Percentiles rank a stretch among this genome's conserved stretches.
Conservation (phyloP, 2,113 vertebrate genomes). For the Rhizomys pruinosus region DNA sequence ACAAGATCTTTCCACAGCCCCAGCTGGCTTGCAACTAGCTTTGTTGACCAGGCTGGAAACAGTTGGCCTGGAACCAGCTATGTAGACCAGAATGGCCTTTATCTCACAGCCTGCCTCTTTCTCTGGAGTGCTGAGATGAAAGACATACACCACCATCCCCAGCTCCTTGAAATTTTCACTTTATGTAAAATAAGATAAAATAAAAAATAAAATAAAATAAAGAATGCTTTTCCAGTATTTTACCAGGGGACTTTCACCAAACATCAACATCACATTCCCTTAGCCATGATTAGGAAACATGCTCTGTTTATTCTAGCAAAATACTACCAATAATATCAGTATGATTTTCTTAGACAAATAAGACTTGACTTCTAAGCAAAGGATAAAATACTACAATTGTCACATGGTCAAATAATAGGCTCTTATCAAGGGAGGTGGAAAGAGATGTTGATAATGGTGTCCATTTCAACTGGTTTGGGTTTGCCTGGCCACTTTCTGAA, state of each 20-base stretch:
- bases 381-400: background rate
- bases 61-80: no score
- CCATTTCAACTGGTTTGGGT: background rate
- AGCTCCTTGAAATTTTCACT: no score
- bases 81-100: no score
- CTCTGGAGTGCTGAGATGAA: no score
- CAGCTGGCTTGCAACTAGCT: no score
- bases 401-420: background rate
- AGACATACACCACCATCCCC: no score
- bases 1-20: no score
- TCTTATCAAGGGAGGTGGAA: background rate
- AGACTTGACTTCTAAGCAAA: background rate
- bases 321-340: background rate
- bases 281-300: background rate
- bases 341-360: background rate
- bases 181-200: background rate
- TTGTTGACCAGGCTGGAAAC: no score
- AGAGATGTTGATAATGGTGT: background rate
- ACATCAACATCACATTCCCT: background rate
- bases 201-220: conserved; percentile 18
- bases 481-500: background rate
- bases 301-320: background rate
- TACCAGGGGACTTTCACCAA: background rate
- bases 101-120: no score
- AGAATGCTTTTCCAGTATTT: conserved; percentile 23